These are phyloP conservation scores for Lasiurus cinereus DNA, from an alignment of 2,113 vertebrate species.

Conservation along the genomic window DNA sequence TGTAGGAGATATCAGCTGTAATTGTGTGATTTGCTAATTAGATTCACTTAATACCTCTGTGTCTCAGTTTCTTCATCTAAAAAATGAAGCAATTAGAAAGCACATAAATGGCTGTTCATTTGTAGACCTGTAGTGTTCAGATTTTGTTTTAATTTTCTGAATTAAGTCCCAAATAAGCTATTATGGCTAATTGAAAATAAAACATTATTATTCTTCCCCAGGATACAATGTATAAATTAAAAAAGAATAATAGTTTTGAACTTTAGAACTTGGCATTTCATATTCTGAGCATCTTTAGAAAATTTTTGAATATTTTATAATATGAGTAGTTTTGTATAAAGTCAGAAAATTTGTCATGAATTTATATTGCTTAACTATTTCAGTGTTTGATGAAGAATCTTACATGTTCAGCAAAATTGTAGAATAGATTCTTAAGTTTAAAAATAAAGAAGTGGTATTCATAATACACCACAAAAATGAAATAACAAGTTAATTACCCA, in stretches of 20 bases:
- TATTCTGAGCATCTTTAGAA: neutral
- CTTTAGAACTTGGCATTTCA: constrained; percentile 10
- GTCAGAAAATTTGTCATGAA: neutral
- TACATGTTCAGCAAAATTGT: neutral
- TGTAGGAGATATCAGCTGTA: neutral
- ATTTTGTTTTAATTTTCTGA: constrained; percentile 49
- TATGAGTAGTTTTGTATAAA: neutral
- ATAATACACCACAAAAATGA: constrained; percentile 2
- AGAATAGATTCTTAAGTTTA: constrained; percentile 16
- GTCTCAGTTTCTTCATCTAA: constrained; percentile 25
- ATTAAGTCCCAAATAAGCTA: neutral
- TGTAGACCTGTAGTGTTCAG: neutral
- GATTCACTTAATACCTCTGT: neutral
- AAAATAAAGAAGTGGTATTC: neutral
- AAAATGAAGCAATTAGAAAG: constrained; percentile 25
- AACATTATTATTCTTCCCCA: constrained; percentile 31
- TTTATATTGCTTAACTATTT: constrained; percentile 26
- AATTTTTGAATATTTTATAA: constrained; percentile 35
- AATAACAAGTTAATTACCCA: neutral
- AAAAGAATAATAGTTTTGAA: neutral
- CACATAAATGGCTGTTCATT: neutral
- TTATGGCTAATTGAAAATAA: constrained; percentile 39
- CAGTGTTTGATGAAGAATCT: constrained; percentile 34
- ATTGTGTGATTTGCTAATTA: constrained; percentile 37
- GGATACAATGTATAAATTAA: neutral